phyloP scores from a whole-genome alignment of 2,113 vertebrate genomes.

The Archilochus colubris region DNA sequence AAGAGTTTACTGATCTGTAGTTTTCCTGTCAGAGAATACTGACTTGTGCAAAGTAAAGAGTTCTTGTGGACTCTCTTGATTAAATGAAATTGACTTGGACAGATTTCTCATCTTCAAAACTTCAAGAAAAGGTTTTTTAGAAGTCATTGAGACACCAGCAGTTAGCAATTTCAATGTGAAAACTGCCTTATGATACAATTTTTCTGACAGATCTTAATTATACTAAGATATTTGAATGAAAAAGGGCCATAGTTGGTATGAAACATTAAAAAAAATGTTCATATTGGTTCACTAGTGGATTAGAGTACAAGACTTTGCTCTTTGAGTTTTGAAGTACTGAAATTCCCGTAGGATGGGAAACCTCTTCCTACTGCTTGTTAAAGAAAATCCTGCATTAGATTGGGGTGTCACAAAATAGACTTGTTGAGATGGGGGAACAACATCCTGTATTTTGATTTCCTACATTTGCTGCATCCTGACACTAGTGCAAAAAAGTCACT shows the following conservation, averaged over 20 bases:
- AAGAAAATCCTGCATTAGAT: background rate
- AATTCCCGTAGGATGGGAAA: background rate
- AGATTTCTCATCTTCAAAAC: background rate
- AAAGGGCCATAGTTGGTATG: background rate
- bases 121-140: background rate
- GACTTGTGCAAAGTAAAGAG: background rate
- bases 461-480: background rate
- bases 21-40: background rate
- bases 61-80: background rate
- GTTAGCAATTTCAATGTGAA: background rate
- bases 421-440: background rate
- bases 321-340: background rate
- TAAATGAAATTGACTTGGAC: background rate
- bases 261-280: background rate
- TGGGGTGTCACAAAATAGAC: background rate
- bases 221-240: background rate
- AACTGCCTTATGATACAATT: background rate
- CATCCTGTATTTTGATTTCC: background rate
- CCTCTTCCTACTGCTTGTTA: background rate
- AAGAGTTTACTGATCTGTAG: background rate
- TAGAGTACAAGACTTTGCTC: constrained; percentile 38
- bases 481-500: background rate
- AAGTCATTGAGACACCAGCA: background rate
- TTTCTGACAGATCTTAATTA: background rate
- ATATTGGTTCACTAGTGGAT: background rate